Evolutionary conservation across 2,113 vertebrate genomes (phyloP).

Genomic region (Microcebus griseorufus): DNA sequence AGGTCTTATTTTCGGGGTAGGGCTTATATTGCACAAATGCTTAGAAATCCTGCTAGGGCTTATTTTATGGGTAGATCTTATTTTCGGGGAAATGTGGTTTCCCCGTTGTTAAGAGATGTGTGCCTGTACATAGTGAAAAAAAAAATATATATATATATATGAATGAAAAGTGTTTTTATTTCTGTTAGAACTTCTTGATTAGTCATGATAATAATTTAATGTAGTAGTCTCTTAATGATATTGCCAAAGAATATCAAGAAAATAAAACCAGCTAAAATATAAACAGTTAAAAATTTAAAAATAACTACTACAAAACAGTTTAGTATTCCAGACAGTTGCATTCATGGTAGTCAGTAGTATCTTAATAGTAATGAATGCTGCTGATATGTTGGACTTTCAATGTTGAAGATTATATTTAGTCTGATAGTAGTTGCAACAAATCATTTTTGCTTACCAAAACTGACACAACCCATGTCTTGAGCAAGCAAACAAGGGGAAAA

Average conservation of each 20-base stretch:
- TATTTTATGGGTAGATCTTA: too few species aligned
- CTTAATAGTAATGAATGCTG: conserved; percentile 90
- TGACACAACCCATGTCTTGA: background rate
- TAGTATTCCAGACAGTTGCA: conserved; percentile 88
- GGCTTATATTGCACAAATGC: too few species aligned
- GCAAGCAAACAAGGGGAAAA: background rate
- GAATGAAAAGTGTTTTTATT: background rate
- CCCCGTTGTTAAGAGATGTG: background rate
- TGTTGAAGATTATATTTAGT: conserved; percentile 82
- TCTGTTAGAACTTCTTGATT: background rate
- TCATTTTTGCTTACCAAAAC: background rate
- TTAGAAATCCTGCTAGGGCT: too few species aligned
- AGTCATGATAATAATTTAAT: conserved; percentile 67
- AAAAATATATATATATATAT: background rate
- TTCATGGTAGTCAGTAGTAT: conserved; percentile 89
- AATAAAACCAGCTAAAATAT: conserved; percentile 90
- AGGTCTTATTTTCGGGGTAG: too few species aligned
- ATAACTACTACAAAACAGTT: conserved; percentile 90
- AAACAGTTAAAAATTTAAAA: conserved; percentile 91
- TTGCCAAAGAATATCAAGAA: conserved; percentile 76
- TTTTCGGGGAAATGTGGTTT: too few species aligned
- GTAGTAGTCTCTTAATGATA: conserved; percentile 66
- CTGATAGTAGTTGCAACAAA: conserved; percentile 76
- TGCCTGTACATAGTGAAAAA: background rate
- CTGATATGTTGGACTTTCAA: conserved; percentile 82